Evolutionary conservation across 2,888 invertebrate species (phyloP).

Genomic region (Orthonychiurus folsomi): DNA sequence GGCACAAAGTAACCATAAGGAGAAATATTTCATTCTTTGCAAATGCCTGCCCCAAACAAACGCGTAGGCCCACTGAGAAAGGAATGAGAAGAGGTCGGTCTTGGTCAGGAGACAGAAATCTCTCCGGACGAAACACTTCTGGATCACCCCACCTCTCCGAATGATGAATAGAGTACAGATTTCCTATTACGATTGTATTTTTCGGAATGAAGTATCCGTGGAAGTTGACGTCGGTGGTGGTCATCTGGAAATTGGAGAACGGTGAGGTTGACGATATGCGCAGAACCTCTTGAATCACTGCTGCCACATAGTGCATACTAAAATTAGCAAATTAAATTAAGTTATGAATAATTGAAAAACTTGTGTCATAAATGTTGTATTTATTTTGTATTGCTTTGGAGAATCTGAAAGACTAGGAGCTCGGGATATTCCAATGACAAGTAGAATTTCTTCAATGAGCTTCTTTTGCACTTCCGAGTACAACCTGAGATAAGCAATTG

Average conservation of each 20-base stretch:
- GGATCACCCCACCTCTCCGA: slow-evolving; percentile 37
- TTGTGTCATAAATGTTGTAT: too few species aligned
- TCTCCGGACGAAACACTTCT: slow-evolving; percentile 39
- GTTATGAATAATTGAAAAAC: too few species aligned
- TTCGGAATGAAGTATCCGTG: too few species aligned
- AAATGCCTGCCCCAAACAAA: slow-evolving; percentile 25
- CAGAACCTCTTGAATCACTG: background rate
- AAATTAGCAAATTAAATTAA: too few species aligned
- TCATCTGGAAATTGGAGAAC: slow-evolving; percentile 4
- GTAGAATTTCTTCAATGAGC: too few species aligned
- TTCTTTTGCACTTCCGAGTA: too few species aligned
- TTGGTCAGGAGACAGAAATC: slow-evolving; percentile 34
- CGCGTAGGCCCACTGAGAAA: slow-evolving; percentile 26
- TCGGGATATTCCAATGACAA: too few species aligned
- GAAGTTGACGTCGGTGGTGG: background rate
- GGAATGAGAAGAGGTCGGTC: slow-evolving; percentile 34
- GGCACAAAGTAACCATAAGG: slow-evolving; percentile 34
- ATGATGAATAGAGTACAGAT: slow-evolving; percentile 9
- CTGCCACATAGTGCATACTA: too few species aligned
- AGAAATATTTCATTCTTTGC: slow-evolving; percentile 33
- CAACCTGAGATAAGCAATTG: too few species aligned
- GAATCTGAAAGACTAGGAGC: too few species aligned
- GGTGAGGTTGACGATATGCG: background rate
- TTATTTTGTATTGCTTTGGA: too few species aligned
- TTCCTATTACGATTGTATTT: slow-evolving; percentile 2